Conservation (phyloP, 2,797 vertebrate genomes). For the Oreortyx pictus region DNA sequence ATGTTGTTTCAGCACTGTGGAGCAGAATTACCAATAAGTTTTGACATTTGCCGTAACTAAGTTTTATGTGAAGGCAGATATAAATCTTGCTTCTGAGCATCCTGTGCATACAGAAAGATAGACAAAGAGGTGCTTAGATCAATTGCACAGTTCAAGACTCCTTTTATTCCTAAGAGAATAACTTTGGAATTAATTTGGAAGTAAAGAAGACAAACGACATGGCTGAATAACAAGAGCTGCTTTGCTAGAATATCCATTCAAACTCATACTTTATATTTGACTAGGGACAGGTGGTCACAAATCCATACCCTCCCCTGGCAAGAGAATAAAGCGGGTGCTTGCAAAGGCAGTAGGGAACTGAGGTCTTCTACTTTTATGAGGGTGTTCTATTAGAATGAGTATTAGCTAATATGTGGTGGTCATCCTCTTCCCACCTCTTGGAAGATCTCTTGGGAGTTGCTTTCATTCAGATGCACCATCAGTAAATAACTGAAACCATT, state of each 20-base stretch:
- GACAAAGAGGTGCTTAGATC: neutral
- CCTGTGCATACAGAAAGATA: neutral
- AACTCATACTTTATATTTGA: neutral
- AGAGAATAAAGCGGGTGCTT: neutral
- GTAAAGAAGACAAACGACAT: neutral
- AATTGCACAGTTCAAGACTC: neutral
- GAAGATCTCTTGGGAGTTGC: neutral
- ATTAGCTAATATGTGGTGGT: neutral
- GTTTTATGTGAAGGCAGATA: neutral
- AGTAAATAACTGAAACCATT: neutral
- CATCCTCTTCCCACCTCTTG: neutral
- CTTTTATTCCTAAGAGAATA: neutral
- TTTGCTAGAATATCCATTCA: neutral
- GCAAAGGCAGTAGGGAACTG: neutral
- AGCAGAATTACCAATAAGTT: neutral
- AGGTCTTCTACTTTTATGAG: neutral
- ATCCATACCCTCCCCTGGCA: neutral
- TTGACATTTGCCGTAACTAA: neutral
- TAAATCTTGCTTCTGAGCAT: neutral
- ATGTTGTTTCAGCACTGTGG: neutral
- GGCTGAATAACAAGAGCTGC: neutral
- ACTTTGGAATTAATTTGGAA: neutral
- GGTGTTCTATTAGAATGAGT: neutral
- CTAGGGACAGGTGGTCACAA: neutral
- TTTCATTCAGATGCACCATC: neutral